phyloP scores from a whole-genome alignment of 2,797 vertebrate species.

The Coregonus ussuriensis region DNA sequence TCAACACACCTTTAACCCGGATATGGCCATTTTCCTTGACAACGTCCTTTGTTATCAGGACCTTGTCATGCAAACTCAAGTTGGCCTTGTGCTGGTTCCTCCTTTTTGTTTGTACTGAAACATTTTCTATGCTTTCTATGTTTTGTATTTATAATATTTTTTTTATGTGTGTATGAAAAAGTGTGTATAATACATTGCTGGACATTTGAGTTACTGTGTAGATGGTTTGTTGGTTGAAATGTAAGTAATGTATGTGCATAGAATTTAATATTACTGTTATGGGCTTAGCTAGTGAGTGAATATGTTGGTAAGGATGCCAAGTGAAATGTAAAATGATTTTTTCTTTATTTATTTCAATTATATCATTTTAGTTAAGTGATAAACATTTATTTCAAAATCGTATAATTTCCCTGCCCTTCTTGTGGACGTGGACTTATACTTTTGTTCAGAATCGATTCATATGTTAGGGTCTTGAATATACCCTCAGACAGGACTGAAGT shows the following conservation, averaged over 20 bases:
- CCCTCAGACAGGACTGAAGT: too few species aligned
- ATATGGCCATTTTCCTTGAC: neutral
- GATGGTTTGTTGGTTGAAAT: neutral
- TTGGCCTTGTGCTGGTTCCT: neutral
- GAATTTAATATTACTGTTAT: neutral
- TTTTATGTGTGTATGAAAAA: neutral
- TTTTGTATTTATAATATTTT: neutral
- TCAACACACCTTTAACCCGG: conserved; percentile 47
- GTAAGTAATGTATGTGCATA: neutral
- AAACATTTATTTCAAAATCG: neutral
- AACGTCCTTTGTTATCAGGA: conserved; percentile 11
- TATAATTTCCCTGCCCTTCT: neutral
- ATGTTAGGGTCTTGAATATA: too few species aligned
- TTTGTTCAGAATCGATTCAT: neutral
- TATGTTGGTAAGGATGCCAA: neutral
- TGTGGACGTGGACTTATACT: neutral
- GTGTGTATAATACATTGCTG: neutral
- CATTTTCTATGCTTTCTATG: neutral
- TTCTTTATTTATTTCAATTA: neutral
- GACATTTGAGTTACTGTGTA: neutral
- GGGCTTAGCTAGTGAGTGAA: neutral
- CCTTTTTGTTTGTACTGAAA: neutral
- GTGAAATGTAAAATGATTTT: neutral
- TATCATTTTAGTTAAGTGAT: neutral
- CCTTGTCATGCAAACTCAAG: neutral